Evolutionary conservation across 2,797 vertebrate species (phyloP), one percentile per base, ranked within the genome.

Genomic region (Gymnoscopelus microlampas): DNA sequence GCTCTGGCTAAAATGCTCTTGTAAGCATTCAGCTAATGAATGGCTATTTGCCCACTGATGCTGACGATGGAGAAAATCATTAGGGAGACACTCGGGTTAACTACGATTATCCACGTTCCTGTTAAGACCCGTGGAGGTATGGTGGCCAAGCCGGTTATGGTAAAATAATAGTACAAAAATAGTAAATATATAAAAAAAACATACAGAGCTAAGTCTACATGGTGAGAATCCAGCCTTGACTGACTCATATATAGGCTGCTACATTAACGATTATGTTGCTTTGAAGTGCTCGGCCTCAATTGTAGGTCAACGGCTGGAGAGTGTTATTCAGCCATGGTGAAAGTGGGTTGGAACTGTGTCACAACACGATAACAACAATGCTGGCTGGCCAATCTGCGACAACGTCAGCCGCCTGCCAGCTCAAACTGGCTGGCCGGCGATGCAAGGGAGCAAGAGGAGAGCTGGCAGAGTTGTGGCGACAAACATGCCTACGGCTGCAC

Each of bases 21-120:
- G 84, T 79, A 87, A 88, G 83, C 80, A 84, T 80, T 80, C 71
- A 51, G 83, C 87, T 92, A 93, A 93, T 93, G 91, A 91, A 88
- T 79, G 86, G 77, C 79, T 80, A 89, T 90, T 92, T 85, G 76
- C 76, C 79, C 64, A 63, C 79, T 81, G 78, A 85, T 74, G 81
- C 78, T 69, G 87, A 84, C 83, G 75, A 83, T 74, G 81, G 67
- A 66, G 84, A 80, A 86, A 88, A 85, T 83, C 85, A 69, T 78
- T 23, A 35, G 68, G 56, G 81, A 81, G 75, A 80, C 74, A 58
- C 55, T 71, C 4, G n/a, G 15, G 47, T 44, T 19, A 48, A 57
- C 64, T 24, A 24, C 23, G 15, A 44, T 58, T 7, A 51, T 53
- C 39, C 73, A 58, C 73, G 82, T 85, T 66, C 67, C 53, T 74